phyloP scores from a whole-genome alignment of 2,797 vertebrate genomes.

The Labeo calbasu region DNA sequence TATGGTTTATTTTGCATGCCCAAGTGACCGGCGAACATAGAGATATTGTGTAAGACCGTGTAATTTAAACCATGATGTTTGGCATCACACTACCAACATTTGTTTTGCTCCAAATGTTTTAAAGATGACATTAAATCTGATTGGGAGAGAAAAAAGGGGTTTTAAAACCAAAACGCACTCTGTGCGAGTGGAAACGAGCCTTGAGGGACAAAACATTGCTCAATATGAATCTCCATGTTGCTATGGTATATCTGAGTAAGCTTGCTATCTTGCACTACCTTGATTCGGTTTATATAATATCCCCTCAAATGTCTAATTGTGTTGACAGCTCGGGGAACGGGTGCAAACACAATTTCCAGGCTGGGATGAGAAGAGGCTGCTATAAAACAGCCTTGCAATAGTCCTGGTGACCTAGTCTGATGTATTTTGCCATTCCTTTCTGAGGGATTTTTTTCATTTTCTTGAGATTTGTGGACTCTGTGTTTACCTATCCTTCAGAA shows the following conservation, averaged over 20 bases:
- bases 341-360: constrained; percentile 18
- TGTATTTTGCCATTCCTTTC: neutral
- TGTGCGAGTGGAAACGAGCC: neutral
- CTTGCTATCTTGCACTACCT: neutral
- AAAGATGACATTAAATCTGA: constrained; percentile 5
- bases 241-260: neutral
- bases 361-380: neutral
- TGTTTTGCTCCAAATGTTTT: neutral
- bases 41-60: constrained; percentile 1
- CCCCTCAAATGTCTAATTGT: neutral
- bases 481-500: neutral
- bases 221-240: constrained; percentile 2
- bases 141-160: neutral
- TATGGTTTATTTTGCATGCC: constrained; percentile 10
- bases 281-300: neutral
- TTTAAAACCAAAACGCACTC: neutral
- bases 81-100: neutral
- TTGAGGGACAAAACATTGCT: neutral
- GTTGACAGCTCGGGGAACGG: neutral
- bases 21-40: neutral
- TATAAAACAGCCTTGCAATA: neutral
- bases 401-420: neutral
- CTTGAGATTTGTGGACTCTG: neutral
- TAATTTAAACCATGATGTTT: constrained; percentile 19
- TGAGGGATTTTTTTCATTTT: neutral